phyloP scores from a whole-genome alignment of 2,888 invertebrate species.

The Heliconius ethilla region DNA sequence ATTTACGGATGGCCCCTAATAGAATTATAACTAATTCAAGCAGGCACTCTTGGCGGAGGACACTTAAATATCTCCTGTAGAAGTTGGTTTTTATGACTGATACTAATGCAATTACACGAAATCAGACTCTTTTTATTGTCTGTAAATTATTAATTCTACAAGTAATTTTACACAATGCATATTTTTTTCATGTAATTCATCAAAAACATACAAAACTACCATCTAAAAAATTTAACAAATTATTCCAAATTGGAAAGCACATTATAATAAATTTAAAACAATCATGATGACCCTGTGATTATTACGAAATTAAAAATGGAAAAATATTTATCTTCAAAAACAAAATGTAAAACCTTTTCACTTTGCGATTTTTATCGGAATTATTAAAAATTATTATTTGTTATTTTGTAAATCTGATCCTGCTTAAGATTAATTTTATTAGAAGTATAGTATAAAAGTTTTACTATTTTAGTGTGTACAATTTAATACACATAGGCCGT shows the following conservation, averaged over 20 bases:
- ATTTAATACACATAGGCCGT: neutral
- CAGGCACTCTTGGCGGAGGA: slow-evolving; percentile 70
- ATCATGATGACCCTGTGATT: slow-evolving; percentile 11
- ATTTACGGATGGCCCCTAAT: slow-evolving; percentile 6
- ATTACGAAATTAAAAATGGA: neutral
- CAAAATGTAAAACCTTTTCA: neutral
- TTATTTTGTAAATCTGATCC: neutral
- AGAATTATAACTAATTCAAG: slow-evolving; percentile 50
- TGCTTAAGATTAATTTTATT: neutral
- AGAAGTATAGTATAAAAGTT: neutral
- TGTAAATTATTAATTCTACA: slow-evolving; percentile 13
- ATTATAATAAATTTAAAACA: neutral
- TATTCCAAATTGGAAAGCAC: neutral
- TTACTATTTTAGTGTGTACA: neutral
- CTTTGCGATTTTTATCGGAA: neutral
- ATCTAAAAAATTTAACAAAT: neutral
- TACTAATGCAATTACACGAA: slow-evolving; percentile 11
- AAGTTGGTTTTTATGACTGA: slow-evolving; percentile 21
- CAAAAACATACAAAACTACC: neutral
- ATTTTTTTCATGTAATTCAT: neutral
- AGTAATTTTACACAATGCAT: slow-evolving; percentile 14
- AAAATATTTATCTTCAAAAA: neutral
- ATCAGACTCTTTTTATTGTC: slow-evolving; percentile 29
- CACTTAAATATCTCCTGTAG: slow-evolving; percentile 35
- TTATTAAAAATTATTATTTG: neutral